A percentile compares a stretch with the other conserved stretches of the same genome.
phyloP scores from a whole-genome alignment of 2,797 vertebrate genomes.

The Ctenosaura bakeri region DNA sequence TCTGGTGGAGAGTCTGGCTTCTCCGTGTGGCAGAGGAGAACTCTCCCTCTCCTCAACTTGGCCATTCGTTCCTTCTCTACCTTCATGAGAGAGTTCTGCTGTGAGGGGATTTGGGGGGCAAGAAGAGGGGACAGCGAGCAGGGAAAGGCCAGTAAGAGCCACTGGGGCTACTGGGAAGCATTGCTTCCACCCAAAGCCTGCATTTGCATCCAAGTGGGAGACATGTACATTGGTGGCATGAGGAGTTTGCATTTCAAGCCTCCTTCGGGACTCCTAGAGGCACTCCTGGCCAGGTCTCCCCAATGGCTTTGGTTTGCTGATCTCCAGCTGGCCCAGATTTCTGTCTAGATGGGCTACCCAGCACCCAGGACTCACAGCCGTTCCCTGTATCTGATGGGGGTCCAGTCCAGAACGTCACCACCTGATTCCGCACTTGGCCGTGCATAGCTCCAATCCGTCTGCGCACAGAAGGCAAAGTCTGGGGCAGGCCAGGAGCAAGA shows the following conservation, averaged over 20 bases:
- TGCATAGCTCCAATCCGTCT: too few species aligned
- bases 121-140: neutral
- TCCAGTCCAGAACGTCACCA: too few species aligned
- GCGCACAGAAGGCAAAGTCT: neutral
- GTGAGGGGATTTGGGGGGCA: neutral
- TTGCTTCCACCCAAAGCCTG: neutral
- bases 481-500: neutral
- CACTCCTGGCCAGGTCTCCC: neutral
- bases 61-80: neutral
- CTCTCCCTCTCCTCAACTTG: conserved; percentile 28
- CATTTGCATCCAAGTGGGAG: neutral
- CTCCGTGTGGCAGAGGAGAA: conserved; percentile 36
- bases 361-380: neutral
- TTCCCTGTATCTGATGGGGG: neutral
- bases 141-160: neutral
- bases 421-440: neutral
- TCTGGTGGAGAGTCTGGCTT: conserved; percentile 57
- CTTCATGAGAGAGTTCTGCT: neutral
- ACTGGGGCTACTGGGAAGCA: neutral
- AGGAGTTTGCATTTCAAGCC: neutral
- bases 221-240: neutral
- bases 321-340: neutral
- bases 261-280: neutral
- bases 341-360: neutral
- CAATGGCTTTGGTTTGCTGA: neutral